phyloP scores from a whole-genome alignment of 2,797 vertebrate genomes.

The Lerista edwardsae region DNA sequence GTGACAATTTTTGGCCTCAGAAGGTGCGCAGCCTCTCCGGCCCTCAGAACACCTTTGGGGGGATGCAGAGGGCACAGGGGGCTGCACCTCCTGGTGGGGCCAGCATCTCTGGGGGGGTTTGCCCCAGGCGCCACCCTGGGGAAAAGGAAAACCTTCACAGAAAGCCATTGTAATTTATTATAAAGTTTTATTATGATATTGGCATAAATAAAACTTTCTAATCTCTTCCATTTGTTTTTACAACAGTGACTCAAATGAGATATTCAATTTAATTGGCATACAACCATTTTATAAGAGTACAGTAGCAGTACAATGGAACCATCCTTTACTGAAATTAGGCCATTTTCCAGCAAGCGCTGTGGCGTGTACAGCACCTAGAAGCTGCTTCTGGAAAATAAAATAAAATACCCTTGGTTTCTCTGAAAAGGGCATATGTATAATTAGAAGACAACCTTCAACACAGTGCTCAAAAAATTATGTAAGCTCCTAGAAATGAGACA shows the following conservation, averaged over 20 bases:
- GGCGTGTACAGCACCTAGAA: not conserved
- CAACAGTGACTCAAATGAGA: constrained; percentile 6
- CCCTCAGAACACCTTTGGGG: too few relatives aligned
- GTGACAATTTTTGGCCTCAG: too few relatives aligned
- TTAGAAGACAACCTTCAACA: not conserved
- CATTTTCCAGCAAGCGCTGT: not conserved
- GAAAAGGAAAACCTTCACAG: not conserved
- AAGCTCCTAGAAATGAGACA: not conserved
- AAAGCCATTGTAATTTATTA: not conserved
- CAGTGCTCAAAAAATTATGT: not conserved
- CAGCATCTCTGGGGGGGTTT: too few relatives aligned
- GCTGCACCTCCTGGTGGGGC: too few relatives aligned
- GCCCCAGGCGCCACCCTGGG: too few relatives aligned
- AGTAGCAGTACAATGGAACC: constrained; percentile 47
- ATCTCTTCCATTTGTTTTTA: not conserved
- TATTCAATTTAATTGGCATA: not conserved
- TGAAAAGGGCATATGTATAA: not conserved
- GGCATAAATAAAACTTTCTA: not conserved
- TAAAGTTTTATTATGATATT: not conserved
- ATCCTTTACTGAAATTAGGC: constrained; percentile 28
- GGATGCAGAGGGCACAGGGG: too few relatives aligned
- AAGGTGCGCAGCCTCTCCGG: too few relatives aligned
- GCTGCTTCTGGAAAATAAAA: not conserved
- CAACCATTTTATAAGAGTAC: not conserved
- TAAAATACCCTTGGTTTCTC: too few relatives aligned